Evolutionary conservation across 2,888 invertebrate genomes (phyloP), one percentile per base, ranked within the genome.

Genomic region (Spisula subtruncata): DNA sequence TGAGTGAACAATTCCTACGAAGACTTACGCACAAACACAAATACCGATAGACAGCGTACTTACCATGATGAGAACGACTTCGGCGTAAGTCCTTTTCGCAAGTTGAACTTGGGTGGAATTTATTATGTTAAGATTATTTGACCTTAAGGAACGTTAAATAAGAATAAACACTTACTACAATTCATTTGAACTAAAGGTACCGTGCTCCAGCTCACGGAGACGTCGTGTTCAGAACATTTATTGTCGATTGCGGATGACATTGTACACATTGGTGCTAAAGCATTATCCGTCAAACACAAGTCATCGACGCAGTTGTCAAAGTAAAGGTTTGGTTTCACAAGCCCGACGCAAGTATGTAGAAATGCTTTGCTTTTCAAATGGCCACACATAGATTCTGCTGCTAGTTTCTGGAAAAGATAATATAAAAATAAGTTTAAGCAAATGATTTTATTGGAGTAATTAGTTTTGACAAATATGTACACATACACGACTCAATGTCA

Each of bases 171-270:
- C 75, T 75, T 75, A 75, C 75, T 16, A 14, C 75, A 75, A 5
- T 18, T 8, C 8, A 10, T 32, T 75, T 35, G n/a, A 4, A 75
- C 1, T 32, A 35, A 8, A 25, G 60, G 60, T 18, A 14, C 14
- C 0, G 0, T 18, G 32, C 12, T 25, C 83, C 54, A 83, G 35
- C 56, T 25, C 5, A 83, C 29, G 10, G 16, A 14, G 35, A 29
- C 1, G 0, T 32, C 32, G 29, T 54, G 16, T 32, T 83, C 54
- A 0, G 51, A 56, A 83, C 83, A 83, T 25, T 46, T 51, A n/a
- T 81, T 81, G 81, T 81, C 81, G 35, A 81, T 25, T n/a, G 46
- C 81, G 83, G 6, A n/a, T 32, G 75, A 86, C 86, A 18, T 84
- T 66, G 35, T 80, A 25, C 29, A 88, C 41, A 75, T 85, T 80